A percentile compares a stretch with the other conserved stretches of the same genome.
These are phyloP conservation scores for Capitulum mitella DNA, from an alignment of 2,888 invertebrate species.

Conservation along the genomic window DNA sequence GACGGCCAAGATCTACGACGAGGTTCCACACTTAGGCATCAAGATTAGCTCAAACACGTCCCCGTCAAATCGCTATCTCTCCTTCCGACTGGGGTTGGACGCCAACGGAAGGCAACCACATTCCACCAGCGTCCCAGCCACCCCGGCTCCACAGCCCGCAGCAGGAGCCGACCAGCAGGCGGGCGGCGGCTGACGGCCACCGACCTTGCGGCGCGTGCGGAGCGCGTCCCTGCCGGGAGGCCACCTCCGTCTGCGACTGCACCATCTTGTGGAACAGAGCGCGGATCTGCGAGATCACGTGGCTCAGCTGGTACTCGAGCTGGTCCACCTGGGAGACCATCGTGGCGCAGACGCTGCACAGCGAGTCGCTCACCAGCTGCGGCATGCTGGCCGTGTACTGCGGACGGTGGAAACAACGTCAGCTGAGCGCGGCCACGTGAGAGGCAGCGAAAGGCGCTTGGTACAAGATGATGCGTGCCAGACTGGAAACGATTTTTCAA, in stretches of 20 bases:
- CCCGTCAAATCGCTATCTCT: too few species aligned
- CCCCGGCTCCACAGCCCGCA: too few species aligned
- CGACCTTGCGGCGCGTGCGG: background rate
- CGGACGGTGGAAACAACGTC: background rate
- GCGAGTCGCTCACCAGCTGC: background rate
- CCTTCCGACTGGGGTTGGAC: too few species aligned
- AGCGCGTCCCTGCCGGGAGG: background rate
- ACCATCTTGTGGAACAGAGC: slow-evolving; percentile 17
- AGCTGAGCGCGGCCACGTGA: too few species aligned
- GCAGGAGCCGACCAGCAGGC: background rate
- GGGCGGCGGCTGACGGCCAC: background rate
- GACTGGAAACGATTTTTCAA: background rate
- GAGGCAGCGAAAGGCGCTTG: background rate
- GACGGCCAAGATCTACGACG: too few species aligned
- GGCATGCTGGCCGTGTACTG: slow-evolving; percentile 2
- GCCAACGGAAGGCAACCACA: too few species aligned
- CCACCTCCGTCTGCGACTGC: background rate
- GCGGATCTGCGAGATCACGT: slow-evolving; percentile 1
- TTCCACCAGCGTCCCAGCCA: too few species aligned
- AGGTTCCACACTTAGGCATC: too few species aligned
- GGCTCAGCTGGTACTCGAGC: slow-evolving; percentile 24
- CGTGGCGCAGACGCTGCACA: background rate
- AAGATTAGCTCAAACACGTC: too few species aligned
- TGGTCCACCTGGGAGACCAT: slow-evolving; percentile 17
- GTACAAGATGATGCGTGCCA: background rate